These are phyloP conservation scores for Caenorhabditis sinica DNA, from an alignment of 2,888 invertebrate genomes.

Conservation along the genomic window DNA sequence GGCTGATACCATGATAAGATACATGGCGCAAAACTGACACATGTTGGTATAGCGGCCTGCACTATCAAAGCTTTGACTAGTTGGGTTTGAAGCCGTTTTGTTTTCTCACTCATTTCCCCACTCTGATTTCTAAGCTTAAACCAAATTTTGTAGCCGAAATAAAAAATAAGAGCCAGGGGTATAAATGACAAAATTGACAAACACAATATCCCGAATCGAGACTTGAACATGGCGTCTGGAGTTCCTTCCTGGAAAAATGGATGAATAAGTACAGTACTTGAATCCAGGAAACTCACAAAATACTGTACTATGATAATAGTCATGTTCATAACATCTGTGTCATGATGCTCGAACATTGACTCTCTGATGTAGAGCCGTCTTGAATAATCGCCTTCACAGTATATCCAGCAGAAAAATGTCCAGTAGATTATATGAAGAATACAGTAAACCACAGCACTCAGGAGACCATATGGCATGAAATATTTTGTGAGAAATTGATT, in stretches of 20 bases:
- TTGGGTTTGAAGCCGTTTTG: conserved; percentile 15
- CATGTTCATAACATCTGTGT: conserved; percentile 8
- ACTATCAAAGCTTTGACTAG: conserved; percentile 24
- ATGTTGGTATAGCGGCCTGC: conserved; percentile 22
- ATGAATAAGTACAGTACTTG: too few species aligned
- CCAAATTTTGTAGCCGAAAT: conserved; percentile 24
- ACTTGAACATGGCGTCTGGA: background rate
- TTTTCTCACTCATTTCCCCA: conserved; percentile 12
- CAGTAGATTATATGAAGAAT: background rate
- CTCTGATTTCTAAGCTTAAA: background rate
- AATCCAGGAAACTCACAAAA: conserved; percentile 7
- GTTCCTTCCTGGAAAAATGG: conserved; percentile 26
- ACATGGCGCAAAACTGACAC: conserved; percentile 41
- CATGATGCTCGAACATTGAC: conserved; percentile 15
- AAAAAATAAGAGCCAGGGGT: conserved; percentile 10
- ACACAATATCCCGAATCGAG: background rate
- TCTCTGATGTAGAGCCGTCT: conserved; percentile 4
- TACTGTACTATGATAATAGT: conserved; percentile 12
- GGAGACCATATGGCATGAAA: conserved; percentile 23
- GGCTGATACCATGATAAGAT: conserved; percentile 20
- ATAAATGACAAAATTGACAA: conserved; percentile 10
- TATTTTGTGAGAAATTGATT: conserved; percentile 29
- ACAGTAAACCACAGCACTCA: conserved; percentile 6
- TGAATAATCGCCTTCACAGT: background rate
- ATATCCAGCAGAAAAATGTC: conserved; percentile 2